Conservation (phyloP, 2,888 invertebrate species). For the Heliconius ethilla region DNA sequence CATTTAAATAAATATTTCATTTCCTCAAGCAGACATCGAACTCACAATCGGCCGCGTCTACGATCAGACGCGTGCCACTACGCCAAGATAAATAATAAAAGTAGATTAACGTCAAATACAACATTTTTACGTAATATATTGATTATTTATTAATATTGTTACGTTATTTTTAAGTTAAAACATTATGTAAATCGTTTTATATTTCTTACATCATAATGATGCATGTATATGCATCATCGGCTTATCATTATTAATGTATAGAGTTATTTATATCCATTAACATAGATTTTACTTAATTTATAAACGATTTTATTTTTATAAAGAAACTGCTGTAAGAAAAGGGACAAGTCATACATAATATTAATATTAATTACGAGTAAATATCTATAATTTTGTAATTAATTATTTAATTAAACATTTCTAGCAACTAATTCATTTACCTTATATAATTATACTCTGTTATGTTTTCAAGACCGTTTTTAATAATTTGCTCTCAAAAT, state of each 20-base stretch:
- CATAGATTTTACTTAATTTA: not conserved
- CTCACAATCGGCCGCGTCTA: no score
- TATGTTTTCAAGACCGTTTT: not conserved
- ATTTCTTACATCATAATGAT: not conserved
- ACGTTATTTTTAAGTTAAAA: not conserved
- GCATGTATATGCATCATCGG: not conserved
- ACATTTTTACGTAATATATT: no score
- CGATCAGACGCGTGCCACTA: no score
- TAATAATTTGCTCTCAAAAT: not conserved
- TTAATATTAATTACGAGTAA: no score
- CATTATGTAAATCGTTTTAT: not conserved
- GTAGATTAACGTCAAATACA: not conserved
- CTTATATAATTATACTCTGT: no score
- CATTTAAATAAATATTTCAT: no score
- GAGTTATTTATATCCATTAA: not conserved
- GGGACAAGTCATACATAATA: no score
- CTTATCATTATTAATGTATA: not conserved
- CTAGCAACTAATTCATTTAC: no score
- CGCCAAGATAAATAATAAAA: no score
- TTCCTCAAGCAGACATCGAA: no score
- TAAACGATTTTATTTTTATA: no score
- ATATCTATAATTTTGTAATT: no score
- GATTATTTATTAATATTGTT: not conserved
- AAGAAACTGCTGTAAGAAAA: not conserved
- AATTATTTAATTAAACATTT: not conserved